Conservation (phyloP, 1,140 invertebrate genomes). For the Bombus pyrosoma region DNA sequence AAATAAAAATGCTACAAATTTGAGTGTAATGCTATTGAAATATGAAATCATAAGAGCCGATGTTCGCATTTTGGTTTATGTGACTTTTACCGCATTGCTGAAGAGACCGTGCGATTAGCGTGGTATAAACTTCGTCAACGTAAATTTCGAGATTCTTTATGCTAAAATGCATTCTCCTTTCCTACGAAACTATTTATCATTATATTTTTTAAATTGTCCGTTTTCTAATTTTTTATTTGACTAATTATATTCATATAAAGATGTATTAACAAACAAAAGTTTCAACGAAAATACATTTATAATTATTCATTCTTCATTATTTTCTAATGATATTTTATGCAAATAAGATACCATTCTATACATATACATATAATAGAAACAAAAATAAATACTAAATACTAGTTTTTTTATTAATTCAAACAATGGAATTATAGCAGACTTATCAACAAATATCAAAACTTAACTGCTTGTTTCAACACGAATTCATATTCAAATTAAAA, state of each 20-base stretch:
- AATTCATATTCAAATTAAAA: background rate
- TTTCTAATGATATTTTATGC: no score
- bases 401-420: no score
- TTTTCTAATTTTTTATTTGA: background rate
- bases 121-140: background rate
- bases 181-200: no score
- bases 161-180: background rate
- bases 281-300: background rate
- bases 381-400: no score
- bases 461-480: background rate
- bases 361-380: no score
- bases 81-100: slow-evolving; percentile 9
- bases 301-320: background rate
- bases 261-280: background rate
- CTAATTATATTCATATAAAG: background rate
- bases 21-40: background rate
- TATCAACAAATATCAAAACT: background rate
- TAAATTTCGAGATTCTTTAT: background rate
- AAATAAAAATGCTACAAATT: background rate
- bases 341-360: no score
- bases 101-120: background rate
- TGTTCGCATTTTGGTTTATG: slow-evolving; percentile 23
- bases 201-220: background rate
- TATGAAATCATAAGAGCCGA: background rate
- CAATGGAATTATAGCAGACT: background rate